Conservation (phyloP, 2,888 invertebrate genomes). For the Trachelus troglodyta region DNA sequence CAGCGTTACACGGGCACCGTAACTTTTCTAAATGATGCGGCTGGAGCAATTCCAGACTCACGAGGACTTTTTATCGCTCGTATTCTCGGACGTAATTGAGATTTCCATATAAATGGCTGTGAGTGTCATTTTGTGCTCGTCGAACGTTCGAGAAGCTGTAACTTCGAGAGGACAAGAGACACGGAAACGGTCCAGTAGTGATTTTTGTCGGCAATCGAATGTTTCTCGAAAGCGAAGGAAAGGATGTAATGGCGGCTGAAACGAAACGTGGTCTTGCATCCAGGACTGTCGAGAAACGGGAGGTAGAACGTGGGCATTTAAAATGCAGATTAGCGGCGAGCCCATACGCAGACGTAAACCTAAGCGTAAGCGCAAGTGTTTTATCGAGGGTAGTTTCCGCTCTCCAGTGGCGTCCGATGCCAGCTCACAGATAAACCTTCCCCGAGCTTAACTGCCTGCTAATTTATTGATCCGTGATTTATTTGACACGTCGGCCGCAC, state of each 20-base stretch:
- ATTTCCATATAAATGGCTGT: not conserved
- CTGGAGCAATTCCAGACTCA: not conserved
- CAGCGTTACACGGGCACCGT: not conserved
- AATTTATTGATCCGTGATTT: constrained; percentile 58
- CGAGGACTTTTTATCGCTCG: not conserved
- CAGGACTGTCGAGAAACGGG: constrained; percentile 18
- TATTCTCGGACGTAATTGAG: not conserved
- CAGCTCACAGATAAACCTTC: constrained; percentile 47
- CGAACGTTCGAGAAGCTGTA: not conserved
- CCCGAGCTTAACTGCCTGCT: constrained; percentile 46
- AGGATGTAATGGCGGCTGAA: constrained; percentile 13
- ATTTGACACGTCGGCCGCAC: constrained; percentile 40
- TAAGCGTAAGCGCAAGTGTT: constrained; percentile 48
- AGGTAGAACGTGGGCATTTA: constrained; percentile 41
- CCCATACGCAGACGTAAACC: constrained; percentile 43
- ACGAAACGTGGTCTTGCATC: not conserved
- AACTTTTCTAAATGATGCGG: not conserved
- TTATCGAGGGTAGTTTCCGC: constrained; percentile 54
- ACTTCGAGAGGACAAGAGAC: not conserved
- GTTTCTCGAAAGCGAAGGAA: constrained; percentile 10
- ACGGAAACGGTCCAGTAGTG: not conserved
- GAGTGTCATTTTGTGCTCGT: not conserved
- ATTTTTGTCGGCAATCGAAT: not conserved
- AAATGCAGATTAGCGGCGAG: constrained; percentile 54
- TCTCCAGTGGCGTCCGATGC: constrained; percentile 38